Conservation (phyloP, 2,113 vertebrate species). For the Nycticorax nycticorax region DNA sequence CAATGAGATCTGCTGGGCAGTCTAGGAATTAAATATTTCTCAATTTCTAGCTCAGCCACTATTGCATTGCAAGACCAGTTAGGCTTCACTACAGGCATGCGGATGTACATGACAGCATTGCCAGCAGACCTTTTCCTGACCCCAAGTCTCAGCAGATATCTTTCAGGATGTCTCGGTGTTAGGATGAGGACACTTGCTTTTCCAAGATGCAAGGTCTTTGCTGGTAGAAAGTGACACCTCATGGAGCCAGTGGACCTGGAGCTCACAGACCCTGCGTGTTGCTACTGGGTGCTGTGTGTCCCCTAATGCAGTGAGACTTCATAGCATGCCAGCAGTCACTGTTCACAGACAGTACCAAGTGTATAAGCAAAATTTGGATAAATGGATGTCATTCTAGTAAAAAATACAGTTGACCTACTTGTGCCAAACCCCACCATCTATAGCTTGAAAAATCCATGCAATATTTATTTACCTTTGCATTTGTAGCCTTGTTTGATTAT, state of each 20-base stretch:
- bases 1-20: background rate
- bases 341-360: background rate
- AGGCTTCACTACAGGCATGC: background rate
- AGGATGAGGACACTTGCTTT: background rate
- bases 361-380: background rate
- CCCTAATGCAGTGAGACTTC: background rate
- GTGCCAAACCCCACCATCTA: background rate
- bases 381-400: background rate
- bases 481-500: conserved; percentile 99
- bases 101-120: background rate
- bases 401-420: background rate
- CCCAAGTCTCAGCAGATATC: background rate
- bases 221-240: background rate
- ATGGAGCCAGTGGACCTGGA: background rate
- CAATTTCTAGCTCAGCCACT: background rate
- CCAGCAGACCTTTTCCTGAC: background rate
- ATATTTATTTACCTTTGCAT: conserved; percentile 89
- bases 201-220: background rate
- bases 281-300: background rate
- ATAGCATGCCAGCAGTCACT: background rate
- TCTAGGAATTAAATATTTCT: background rate
- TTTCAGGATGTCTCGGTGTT: background rate
- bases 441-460: background rate
- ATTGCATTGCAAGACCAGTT: background rate
- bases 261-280: background rate